Conservation (phyloP, 2,888 invertebrate species). For the Scotopteryx bipunctaria region DNA sequence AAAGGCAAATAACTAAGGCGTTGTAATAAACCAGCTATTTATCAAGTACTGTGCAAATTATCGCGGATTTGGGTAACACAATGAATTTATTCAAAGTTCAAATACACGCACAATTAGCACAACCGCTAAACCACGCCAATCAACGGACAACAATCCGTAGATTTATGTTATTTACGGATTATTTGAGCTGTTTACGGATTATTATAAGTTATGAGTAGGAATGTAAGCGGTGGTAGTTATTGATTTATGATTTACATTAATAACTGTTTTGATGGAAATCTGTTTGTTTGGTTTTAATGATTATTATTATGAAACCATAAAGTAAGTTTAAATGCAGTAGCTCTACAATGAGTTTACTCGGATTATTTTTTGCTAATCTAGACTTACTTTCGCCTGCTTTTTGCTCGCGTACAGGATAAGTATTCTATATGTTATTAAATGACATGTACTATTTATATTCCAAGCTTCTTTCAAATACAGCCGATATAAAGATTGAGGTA, state of each 20-base stretch:
- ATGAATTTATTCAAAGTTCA: conserved; percentile 17
- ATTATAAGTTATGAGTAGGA: conserved; percentile 4
- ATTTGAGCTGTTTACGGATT: conserved; percentile 11
- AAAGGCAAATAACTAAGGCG: neutral
- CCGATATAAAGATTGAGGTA: no score
- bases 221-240: neutral
- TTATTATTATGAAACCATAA: no score
- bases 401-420: no score
- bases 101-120: conserved; percentile 21
- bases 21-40: neutral
- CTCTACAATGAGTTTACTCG: no score
- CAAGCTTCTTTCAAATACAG: no score
- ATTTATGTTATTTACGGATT: conserved; percentile 11
- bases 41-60: neutral
- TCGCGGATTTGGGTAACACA: neutral
- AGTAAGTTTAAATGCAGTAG: no score
- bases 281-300: no score
- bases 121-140: conserved; percentile 20
- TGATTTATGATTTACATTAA: neutral
- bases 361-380: no score
- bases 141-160: conserved; percentile 7
- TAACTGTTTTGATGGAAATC: neutral
- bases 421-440: no score
- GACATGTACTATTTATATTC: no score
- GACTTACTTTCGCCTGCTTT: no score